phyloP scores from a whole-genome alignment of 2,113 vertebrate genomes.

The Oxyruncus cristatus region DNA sequence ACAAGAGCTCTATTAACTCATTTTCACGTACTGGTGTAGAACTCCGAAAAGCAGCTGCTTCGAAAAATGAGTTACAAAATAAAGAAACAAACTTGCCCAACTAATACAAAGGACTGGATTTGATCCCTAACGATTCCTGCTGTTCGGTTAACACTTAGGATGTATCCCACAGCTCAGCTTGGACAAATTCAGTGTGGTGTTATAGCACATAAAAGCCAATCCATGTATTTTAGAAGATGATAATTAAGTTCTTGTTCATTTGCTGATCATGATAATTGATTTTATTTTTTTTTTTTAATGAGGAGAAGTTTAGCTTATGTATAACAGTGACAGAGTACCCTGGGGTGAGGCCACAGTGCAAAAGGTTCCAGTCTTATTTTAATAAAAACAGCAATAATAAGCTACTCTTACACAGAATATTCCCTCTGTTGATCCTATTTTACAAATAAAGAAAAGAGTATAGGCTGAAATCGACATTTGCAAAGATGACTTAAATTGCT shows the following conservation, averaged over 20 bases:
- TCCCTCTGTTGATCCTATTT: background rate
- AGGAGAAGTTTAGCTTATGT: background rate
- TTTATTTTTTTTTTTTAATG: background rate
- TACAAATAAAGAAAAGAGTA: background rate
- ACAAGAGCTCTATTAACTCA: background rate
- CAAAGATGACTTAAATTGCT: background rate
- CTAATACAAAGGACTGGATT: background rate
- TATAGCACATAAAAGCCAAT: background rate
- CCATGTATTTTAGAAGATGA: background rate
- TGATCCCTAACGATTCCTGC: background rate
- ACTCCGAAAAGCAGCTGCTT: background rate
- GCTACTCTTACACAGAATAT: accelerated
- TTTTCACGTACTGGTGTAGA: accelerated
- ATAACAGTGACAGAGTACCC: background rate
- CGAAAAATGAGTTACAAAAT: background rate
- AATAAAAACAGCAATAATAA: background rate
- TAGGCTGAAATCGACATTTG: background rate
- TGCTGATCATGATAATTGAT: background rate
- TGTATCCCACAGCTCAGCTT: background rate
- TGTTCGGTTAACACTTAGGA: background rate
- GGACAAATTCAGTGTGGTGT: background rate
- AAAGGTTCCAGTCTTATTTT: background rate
- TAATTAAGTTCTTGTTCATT: background rate
- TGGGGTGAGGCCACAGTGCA: background rate
- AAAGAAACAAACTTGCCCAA: background rate